phyloP scores from a whole-genome alignment of 2,113 vertebrate genomes.

The Phaethornis superciliosus region DNA sequence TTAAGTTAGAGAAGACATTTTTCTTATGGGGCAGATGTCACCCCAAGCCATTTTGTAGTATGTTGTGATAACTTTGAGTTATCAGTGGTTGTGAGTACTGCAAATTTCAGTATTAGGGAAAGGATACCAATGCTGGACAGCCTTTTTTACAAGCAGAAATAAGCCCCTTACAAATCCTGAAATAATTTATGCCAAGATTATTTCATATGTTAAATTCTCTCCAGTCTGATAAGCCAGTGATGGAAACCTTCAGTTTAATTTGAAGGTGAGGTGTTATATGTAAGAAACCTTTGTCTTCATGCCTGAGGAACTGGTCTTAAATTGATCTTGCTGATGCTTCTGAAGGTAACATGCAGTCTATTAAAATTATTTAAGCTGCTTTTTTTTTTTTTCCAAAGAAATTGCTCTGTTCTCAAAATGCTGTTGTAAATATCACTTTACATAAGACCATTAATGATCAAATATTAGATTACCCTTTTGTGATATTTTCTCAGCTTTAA shows the following conservation, averaged over 20 bases:
- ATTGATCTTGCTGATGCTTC: background rate
- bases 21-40: background rate
- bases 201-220: background rate
- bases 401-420: slow-evolving; percentile 34
- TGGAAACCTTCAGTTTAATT: background rate
- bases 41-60: background rate
- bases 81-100: background rate
- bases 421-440: slow-evolving; percentile 72
- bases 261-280: background rate
- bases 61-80: background rate
- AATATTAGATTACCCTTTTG: slow-evolving; percentile 82
- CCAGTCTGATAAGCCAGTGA: background rate
- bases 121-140: background rate
- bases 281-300: background rate
- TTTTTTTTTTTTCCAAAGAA: background rate
- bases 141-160: background rate
- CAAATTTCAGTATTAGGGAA: background rate
- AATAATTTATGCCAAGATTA: background rate
- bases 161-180: background rate
- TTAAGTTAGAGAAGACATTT: background rate
- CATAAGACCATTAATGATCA: slow-evolving; percentile 73
- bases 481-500: slow-evolving; percentile 83
- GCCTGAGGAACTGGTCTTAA: background rate
- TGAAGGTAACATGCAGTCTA: background rate
- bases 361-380: background rate